These are phyloP conservation scores for Diabrotica balteata DNA, from an alignment of 2,888 invertebrate genomes.

Conservation along the genomic window DNA sequence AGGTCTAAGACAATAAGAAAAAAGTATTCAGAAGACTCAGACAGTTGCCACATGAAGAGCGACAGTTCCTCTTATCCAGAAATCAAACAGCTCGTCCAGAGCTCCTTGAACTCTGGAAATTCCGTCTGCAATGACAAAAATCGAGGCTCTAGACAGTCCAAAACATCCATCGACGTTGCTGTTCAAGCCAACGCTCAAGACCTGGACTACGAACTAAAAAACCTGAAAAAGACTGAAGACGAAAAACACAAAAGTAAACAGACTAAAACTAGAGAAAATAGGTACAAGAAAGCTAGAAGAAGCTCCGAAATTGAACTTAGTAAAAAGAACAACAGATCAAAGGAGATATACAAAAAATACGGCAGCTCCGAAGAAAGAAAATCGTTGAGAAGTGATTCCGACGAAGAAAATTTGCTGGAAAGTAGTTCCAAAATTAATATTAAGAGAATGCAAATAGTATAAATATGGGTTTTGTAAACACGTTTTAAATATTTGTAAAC, in stretches of 20 bases:
- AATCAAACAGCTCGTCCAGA: constrained; percentile 60
- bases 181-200: constrained; percentile 67
- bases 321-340: constrained; percentile 45
- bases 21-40: constrained; percentile 44
- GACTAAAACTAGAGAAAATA: constrained; percentile 50
- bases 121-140: constrained; percentile 56
- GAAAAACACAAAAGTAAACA: constrained; percentile 48
- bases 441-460: constrained; percentile 17
- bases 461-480: neutral
- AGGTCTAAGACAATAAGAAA: constrained; percentile 41
- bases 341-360: constrained; percentile 48
- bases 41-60: constrained; percentile 42
- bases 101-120: constrained; percentile 60
- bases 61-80: constrained; percentile 61
- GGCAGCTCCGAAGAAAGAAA: constrained; percentile 48
- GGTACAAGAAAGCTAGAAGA: constrained; percentile 39
- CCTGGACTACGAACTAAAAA: constrained; percentile 49
- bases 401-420: constrained; percentile 36
- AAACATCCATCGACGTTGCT: constrained; percentile 65
- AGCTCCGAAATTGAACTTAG: constrained; percentile 37
- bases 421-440: constrained; percentile 33
- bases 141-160: constrained; percentile 59
- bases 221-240: constrained; percentile 42
- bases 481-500: too few relatives aligned
- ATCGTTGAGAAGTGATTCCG: constrained; percentile 37